Conservation (phyloP, 1,140 invertebrate species). For the Andricus grossulariae region DNA sequence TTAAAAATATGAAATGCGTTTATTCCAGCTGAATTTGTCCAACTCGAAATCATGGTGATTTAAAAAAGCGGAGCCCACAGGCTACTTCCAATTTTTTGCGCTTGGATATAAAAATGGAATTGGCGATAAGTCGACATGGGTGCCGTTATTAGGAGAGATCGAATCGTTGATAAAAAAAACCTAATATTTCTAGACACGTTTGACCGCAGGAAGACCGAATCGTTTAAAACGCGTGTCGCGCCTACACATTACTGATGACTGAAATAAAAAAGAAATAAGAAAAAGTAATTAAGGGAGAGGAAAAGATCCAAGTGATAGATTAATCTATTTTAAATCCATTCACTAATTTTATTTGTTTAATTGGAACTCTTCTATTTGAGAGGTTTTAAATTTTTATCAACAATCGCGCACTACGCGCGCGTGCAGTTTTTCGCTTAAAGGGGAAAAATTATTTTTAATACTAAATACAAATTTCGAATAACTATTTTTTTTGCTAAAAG, state of each 20-base stretch:
- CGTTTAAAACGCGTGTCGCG: slow-evolving; percentile 8
- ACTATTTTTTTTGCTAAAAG: too few species aligned
- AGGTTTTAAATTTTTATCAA: too few species aligned
- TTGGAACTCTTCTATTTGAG: not conserved
- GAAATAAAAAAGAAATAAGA: not conserved
- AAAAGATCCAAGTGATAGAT: too few species aligned
- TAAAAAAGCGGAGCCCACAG: not conserved
- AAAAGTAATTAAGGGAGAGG: not conserved
- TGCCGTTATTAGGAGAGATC: slow-evolving; percentile 24
- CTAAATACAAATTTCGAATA: too few species aligned
- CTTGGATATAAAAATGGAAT: not conserved
- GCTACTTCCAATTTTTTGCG: slow-evolving; percentile 1
- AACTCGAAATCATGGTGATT: too few species aligned
- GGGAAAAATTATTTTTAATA: too few species aligned
- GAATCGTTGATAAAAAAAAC: slow-evolving; percentile 27
- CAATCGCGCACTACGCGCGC: too few species aligned
- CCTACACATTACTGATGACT: not conserved
- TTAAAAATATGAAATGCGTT: too few species aligned
- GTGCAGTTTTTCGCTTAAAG: too few species aligned
- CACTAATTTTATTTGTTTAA: not conserved
- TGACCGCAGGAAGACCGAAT: slow-evolving; percentile 4
- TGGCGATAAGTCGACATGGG: not conserved
- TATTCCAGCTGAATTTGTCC: too few species aligned
- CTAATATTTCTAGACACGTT: slow-evolving; percentile 28
- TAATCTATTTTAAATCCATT: not conserved